These are phyloP conservation scores for Hylyphantes graminicola DNA, from an alignment of 1,140 invertebrate genomes.

Conservation along the genomic window DNA sequence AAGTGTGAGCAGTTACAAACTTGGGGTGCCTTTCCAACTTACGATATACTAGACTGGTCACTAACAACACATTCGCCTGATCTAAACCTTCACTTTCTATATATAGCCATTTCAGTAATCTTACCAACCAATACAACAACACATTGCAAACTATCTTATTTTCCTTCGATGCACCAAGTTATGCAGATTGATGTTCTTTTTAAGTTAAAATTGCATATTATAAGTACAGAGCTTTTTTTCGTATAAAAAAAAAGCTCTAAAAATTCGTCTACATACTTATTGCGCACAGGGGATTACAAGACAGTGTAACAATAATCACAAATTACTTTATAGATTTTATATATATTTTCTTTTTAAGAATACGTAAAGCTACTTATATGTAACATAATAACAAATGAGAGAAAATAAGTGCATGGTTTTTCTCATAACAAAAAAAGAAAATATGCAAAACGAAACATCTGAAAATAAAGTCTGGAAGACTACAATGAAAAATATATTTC, in stretches of 20 bases:
- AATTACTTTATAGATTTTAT: slow-evolving; percentile 34
- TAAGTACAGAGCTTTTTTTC: slow-evolving; percentile 40
- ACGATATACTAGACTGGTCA: slow-evolving; percentile 26
- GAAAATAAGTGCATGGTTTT: slow-evolving; percentile 35
- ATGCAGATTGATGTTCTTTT: slow-evolving; percentile 37
- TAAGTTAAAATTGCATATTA: slow-evolving; percentile 48
- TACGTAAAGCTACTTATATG: slow-evolving; percentile 47
- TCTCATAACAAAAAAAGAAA: slow-evolving; percentile 44
- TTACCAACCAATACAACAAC: slow-evolving; percentile 8
- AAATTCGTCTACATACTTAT: slow-evolving; percentile 55
- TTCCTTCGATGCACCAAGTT: slow-evolving; percentile 50
- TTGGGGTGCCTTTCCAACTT: slow-evolving; percentile 47
- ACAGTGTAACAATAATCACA: slow-evolving; percentile 59
- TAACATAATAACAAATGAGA: slow-evolving; percentile 47
- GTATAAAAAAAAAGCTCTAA: slow-evolving; percentile 35
- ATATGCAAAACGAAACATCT: slow-evolving; percentile 40
- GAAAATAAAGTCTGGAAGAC: slow-evolving; percentile 59
- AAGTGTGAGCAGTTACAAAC: slow-evolving; percentile 59
- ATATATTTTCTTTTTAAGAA: slow-evolving; percentile 45
- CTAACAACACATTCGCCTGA: slow-evolving; percentile 23
- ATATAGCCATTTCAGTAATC: not conserved
- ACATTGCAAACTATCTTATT: slow-evolving; percentile 30
- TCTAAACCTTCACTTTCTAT: too few relatives aligned
- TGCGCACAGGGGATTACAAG: slow-evolving; percentile 51
- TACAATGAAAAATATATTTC: slow-evolving; percentile 60